phyloP scores from a whole-genome alignment of 2,113 vertebrate genomes.

The Nannospalax galili region DNA sequence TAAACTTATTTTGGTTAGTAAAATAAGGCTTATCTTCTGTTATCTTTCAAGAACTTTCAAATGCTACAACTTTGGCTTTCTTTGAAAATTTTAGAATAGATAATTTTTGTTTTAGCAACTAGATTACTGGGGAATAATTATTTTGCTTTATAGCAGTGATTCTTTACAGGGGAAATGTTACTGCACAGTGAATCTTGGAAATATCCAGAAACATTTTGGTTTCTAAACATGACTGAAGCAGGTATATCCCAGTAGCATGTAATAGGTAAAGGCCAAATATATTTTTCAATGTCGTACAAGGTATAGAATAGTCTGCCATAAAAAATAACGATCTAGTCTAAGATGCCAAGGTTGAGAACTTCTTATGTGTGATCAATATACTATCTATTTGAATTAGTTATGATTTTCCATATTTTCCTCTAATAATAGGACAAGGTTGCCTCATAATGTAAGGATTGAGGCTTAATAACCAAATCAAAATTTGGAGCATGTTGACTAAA shows the following conservation, averaged over 20 bases:
- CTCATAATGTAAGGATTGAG: slow-evolving; percentile 9
- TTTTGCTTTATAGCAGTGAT: neutral
- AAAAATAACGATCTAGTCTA: neutral
- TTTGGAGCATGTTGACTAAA: neutral
- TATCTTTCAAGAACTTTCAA: neutral
- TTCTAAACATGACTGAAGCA: neutral
- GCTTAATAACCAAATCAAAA: neutral
- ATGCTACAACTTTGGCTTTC: neutral
- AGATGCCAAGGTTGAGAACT: neutral
- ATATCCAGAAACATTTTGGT: neutral
- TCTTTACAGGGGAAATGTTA: neutral
- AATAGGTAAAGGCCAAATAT: neutral
- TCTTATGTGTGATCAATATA: neutral
- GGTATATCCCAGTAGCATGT: neutral
- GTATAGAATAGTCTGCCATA: neutral
- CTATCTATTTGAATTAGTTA: neutral
- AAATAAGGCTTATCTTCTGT: neutral
- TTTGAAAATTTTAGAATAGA: neutral
- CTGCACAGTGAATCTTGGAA: neutral
- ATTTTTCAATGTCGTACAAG: neutral
- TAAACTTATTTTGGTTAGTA: neutral
- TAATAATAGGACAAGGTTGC: neutral
- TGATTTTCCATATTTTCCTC: neutral
- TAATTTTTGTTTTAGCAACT: slow-evolving; percentile 1
- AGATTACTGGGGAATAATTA: neutral